These are phyloP conservation scores for Zapus hudsonius DNA, from an alignment of 2,113 vertebrate species.

Conservation along the genomic window DNA sequence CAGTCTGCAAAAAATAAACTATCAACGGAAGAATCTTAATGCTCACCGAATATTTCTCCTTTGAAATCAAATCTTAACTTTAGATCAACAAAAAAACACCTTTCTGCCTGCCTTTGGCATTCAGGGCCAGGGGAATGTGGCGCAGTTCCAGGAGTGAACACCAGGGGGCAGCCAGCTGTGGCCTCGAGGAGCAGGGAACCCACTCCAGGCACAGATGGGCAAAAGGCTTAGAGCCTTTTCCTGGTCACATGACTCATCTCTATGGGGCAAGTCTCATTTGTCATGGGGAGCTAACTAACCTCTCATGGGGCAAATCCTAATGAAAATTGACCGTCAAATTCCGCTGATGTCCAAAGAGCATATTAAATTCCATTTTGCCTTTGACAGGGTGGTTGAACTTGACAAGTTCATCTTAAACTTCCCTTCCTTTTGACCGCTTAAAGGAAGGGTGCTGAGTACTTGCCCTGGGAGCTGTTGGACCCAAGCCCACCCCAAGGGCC, in stretches of 20 bases:
- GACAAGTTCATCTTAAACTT: not conserved
- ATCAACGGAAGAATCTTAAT: not conserved
- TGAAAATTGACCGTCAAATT: not conserved
- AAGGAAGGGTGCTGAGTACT: not conserved
- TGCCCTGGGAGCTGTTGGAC: not conserved
- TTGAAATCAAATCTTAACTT: not conserved
- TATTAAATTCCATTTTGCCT: not conserved
- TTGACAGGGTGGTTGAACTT: not conserved
- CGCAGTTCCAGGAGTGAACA: not conserved
- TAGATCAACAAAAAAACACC: not conserved
- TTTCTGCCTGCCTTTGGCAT: not conserved
- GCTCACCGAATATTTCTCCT: not conserved
- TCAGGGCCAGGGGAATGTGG: not conserved
- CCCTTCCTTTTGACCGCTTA: not conserved
- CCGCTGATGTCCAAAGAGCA: not conserved
- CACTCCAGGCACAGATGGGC: not conserved
- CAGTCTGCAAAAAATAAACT: not conserved
- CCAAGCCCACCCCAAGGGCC: not conserved
- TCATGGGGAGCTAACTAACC: too few relatives aligned
- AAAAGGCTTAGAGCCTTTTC: too few relatives aligned
- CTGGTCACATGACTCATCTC: not conserved
- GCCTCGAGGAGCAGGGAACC: not conserved
- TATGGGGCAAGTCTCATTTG: not conserved
- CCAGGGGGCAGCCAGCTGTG: conserved; percentile 37
- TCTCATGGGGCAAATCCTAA: not conserved